A percentile compares a stretch with the other conserved stretches of the same genome.
phyloP scores from a whole-genome alignment of 2,113 vertebrate species.

The Erinaceus europaeus region DNA sequence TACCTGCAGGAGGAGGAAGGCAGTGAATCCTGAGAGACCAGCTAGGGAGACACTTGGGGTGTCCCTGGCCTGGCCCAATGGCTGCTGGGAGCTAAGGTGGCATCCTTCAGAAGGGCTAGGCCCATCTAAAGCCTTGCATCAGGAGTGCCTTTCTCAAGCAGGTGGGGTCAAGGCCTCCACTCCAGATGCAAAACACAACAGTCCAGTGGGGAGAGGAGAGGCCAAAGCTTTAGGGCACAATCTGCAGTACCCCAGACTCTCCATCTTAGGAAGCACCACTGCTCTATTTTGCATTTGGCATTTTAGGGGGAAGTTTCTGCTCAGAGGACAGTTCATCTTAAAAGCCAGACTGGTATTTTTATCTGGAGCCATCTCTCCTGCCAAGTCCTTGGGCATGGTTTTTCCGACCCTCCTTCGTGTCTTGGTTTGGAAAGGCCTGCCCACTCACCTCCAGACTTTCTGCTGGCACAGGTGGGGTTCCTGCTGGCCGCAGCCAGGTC shows the following conservation, averaged over 20 bases:
- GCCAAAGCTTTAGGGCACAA: not conserved
- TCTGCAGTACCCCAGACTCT: no score
- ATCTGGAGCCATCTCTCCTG: not conserved
- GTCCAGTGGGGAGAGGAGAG: not conserved
- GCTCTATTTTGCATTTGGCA: not conserved
- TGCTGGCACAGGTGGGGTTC: not conserved
- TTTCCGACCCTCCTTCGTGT: not conserved
- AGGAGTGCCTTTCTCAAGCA: no score
- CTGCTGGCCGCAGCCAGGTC: not conserved
- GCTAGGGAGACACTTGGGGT: no score
- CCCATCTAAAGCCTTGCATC: not conserved
- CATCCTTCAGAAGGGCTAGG: not conserved
- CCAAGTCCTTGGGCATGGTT: slow-evolving; percentile 5
- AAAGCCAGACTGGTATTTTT: slow-evolving; percentile 12
- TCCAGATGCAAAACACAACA: accelerated
- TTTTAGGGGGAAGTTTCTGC: not conserved
- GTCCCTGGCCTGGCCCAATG: not conserved
- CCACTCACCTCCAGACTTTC: not conserved
- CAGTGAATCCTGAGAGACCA: no score
- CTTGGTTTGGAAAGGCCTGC: slow-evolving; percentile 2
- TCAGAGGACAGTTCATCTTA: not conserved
- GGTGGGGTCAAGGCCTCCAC: not conserved
- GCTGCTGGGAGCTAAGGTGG: not conserved
- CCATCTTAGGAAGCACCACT: not conserved
- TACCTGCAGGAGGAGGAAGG: no score